A percentile compares a stretch with the other conserved stretches of the same genome.
Evolutionary conservation across 2,888 invertebrate genomes (phyloP).

Genomic region (Gibbula magus): DNA sequence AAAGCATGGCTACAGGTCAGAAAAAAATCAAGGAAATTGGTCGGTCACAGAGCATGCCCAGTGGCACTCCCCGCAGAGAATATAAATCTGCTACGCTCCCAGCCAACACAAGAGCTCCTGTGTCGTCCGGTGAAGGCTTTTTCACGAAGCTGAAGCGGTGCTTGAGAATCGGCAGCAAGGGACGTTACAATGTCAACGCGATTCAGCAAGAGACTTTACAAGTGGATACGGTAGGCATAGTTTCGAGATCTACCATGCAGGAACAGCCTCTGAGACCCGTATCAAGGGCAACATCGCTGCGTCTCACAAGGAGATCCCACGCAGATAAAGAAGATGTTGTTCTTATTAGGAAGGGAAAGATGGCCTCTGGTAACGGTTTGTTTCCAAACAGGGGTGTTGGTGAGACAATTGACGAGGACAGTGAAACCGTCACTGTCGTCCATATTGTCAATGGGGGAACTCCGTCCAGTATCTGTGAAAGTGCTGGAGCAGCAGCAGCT

Average conservation of each 20-base stretch:
- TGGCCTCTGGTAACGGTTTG: neutral
- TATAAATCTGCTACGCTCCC: slow-evolving; percentile 41
- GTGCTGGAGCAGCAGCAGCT: slow-evolving; percentile 17
- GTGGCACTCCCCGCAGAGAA: neutral
- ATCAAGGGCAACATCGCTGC: neutral
- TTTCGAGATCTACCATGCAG: neutral
- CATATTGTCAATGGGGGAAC: slow-evolving; percentile 38
- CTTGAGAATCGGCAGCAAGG: slow-evolving; percentile 47
- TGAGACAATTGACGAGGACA: slow-evolving; percentile 15
- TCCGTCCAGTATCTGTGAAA: neutral
- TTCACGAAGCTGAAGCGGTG: slow-evolving; percentile 46
- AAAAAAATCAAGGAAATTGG: neutral
- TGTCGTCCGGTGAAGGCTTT: slow-evolving; percentile 40
- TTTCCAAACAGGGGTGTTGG: neutral
- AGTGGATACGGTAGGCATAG: neutral
- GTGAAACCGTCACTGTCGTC: slow-evolving; percentile 30
- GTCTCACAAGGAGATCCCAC: slow-evolving; percentile 29
- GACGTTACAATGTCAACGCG: slow-evolving; percentile 42
- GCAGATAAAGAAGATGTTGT: slow-evolving; percentile 46
- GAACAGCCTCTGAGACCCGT: slow-evolving; percentile 15
- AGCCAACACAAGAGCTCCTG: slow-evolving; percentile 23
- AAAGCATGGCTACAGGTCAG: neutral
- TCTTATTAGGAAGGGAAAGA: slow-evolving; percentile 39
- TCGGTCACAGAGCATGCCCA: neutral
- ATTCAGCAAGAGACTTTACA: neutral